Evolutionary conservation across 23 tunicate species (phyloP), one percentile per base, ranked within the genome.

Genomic region (Diplosoma virens): DNA sequence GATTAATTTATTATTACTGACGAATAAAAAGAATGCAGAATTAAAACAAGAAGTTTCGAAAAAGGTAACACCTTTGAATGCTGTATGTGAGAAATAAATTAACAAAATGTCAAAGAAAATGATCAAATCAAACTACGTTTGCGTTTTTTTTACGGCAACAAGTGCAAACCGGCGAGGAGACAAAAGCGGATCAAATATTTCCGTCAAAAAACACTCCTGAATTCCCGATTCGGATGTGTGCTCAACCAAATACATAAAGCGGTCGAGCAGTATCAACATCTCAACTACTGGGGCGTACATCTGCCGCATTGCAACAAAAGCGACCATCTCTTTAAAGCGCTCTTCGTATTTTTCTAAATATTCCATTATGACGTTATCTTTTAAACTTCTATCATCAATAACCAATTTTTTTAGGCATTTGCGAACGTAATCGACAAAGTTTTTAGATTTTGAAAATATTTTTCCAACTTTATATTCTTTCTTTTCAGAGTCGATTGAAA

Each of bases 151-250:
- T 1, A 69, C 31, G 30, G 89, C 90, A 32, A 84, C 75, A 2
- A 90, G 22, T 6, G 90, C 97, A 71, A 66, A 90, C 28, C 97
- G 63, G 0, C 97, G 78, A 1, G 97, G 97, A 30, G 97, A 90
- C 67, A 53, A 59, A 21, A 77, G 46, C 20, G 88, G 88, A 63
- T 89, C 77, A 72, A 89, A 89, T 20, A 83, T 63, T 78, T 78
- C 76, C 46, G 77, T 30, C 3, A 89, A 20, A 77, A 72, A 71
- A 52, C 83, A 59, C 17, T 87, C 27, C 34, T 30, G 29, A 31
- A 81, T 66, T 22, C 69, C 31, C 21, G 47, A 23, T 9, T 21
- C 18, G 21, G 25, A 1, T 16, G 31, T 9, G 18, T 66, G 20
- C 61, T 89, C 96, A 7, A 67, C 17, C 31, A 90, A 84, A 67